A percentile compares a stretch with the other conserved stretches of the same genome.
These are phyloP conservation scores for Bombus fervidus DNA, from an alignment of 1,140 invertebrate species.

Conservation along the genomic window DNA sequence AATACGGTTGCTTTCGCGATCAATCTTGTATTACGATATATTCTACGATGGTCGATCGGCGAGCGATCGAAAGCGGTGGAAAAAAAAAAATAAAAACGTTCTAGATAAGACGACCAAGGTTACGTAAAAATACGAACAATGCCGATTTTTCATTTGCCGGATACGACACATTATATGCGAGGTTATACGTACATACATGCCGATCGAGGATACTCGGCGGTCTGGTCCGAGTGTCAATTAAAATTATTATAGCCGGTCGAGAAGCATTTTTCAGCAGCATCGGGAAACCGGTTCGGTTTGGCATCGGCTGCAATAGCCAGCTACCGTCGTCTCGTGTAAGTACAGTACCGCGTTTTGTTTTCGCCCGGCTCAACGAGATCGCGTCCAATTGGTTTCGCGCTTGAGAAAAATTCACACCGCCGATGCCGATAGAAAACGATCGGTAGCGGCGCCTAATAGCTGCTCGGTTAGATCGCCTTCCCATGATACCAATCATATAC, in stretches of 20 bases:
- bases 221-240: constrained; percentile 72
- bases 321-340: constrained; percentile 47
- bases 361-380: constrained; percentile 33
- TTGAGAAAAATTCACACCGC: neutral
- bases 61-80: neutral
- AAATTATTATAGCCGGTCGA: constrained; percentile 75
- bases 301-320: constrained; percentile 50
- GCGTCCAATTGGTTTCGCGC: neutral
- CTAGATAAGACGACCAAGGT: constrained; percentile 2
- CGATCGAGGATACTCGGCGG: constrained; percentile 59
- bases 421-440: neutral
- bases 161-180: neutral
- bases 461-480: neutral
- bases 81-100: neutral
- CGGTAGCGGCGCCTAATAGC: neutral
- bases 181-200: constrained; percentile 8
- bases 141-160: constrained; percentile 21
- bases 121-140: constrained; percentile 26
- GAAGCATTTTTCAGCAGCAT: constrained; percentile 67
- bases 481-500: neutral
- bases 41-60: neutral
- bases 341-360: constrained; percentile 53
- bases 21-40: neutral
- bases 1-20: neutral
- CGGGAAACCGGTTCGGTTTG: constrained; percentile 62